phyloP scores from a whole-genome alignment of 2,888 invertebrate species.

The Anorthoa munda region DNA sequence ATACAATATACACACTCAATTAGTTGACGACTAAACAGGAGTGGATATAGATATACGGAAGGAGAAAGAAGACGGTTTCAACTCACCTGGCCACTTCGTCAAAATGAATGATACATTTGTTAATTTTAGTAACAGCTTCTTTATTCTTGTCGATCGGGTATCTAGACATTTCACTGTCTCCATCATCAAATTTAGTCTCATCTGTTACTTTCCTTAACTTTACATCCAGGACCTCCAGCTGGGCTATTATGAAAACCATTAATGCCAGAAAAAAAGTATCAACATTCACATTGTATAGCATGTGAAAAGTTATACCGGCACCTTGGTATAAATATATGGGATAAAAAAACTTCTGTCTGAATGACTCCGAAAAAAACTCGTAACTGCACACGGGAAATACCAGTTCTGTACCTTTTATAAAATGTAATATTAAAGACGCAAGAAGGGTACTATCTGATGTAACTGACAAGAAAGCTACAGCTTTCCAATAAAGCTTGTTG shows the following conservation, averaged over 20 bases:
- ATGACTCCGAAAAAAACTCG: conserved; percentile 74
- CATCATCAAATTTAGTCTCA: conserved; percentile 17
- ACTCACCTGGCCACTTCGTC: conserved; percentile 77
- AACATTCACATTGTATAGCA: conserved; percentile 77
- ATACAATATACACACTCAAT: conserved; percentile 30
- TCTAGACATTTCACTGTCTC: conserved; percentile 14
- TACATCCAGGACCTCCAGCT: conserved; percentile 78
- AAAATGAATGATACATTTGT: conserved; percentile 75
- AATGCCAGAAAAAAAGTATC: conserved; percentile 80
- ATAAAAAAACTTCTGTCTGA: conserved; percentile 71
- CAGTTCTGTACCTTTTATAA: conserved; percentile 68
- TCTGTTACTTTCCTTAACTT: conserved; percentile 74
- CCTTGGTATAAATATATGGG: conserved; percentile 79
- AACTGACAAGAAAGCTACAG: conserved; percentile 69
- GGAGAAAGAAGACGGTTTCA: not conserved
- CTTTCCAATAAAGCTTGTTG: conserved; percentile 74
- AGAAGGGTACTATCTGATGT: conserved; percentile 68
- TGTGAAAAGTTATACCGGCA: conserved; percentile 74
- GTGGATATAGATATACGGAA: not conserved
- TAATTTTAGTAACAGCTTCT: conserved; percentile 68
- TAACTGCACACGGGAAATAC: conserved; percentile 75
- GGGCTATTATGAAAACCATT: conserved; percentile 76
- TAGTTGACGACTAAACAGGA: fast-evolving
- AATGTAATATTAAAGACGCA: conserved; percentile 70
- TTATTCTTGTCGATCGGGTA: conserved; percentile 39